These are phyloP conservation scores for Epinephelus malabaricus DNA, from an alignment of 2,797 vertebrate genomes.

Conservation along the genomic window DNA sequence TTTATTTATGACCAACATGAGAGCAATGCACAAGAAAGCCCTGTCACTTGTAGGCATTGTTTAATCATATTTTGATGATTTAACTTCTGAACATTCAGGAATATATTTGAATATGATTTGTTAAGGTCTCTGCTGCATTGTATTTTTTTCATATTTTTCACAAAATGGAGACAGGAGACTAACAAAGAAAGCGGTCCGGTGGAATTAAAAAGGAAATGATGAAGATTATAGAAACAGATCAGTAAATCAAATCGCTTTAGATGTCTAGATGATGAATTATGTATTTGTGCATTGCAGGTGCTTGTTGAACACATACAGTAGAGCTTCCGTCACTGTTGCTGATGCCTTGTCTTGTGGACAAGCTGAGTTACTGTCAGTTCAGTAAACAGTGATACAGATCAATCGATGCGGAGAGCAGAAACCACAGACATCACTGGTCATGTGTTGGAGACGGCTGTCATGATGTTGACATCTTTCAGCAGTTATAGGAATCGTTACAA, in stretches of 20 bases:
- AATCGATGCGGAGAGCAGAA: neutral
- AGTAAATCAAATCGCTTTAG: conserved; percentile 35
- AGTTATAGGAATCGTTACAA: neutral
- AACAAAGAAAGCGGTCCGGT: conserved; percentile 31
- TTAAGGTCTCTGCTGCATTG: conserved; percentile 21
- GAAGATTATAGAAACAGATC: conserved; percentile 39
- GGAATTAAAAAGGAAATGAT: conserved; percentile 29
- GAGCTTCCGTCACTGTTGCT: conserved; percentile 3
- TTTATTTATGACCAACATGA: conserved; percentile 67
- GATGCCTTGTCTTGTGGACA: neutral
- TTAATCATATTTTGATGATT: conserved; percentile 72
- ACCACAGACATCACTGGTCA: neutral
- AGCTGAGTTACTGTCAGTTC: conserved; percentile 19
- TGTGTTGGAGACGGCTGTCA: conserved; percentile 8
- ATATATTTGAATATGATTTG: conserved; percentile 62
- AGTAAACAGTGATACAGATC: conserved; percentile 15
- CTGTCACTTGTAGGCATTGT: conserved; percentile 59
- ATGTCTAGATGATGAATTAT: conserved; percentile 40
- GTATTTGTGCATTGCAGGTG: conserved; percentile 13
- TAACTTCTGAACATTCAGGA: conserved; percentile 57
- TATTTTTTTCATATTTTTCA: conserved; percentile 28
- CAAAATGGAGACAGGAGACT: conserved; percentile 28
- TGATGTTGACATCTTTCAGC: neutral
- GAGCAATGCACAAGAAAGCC: conserved; percentile 59
- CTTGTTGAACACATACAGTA: neutral